Evolutionary conservation across 2,113 vertebrate genomes (phyloP).

Genomic region (Sinocyclocheilus grahami): DNA sequence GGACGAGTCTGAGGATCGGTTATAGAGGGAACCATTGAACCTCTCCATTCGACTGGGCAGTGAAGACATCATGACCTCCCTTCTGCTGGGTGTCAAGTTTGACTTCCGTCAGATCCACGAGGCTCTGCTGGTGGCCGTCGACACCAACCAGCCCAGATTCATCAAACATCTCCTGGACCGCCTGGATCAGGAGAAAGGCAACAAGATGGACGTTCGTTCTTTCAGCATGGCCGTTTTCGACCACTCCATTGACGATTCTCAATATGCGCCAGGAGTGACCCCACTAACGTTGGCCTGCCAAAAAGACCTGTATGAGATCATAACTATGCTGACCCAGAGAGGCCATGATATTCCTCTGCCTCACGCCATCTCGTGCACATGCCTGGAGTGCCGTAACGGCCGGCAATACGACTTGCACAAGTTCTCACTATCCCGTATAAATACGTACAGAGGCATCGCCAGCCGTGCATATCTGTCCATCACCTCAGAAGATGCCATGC

Average conservation of each 20-base stretch:
- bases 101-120: conserved; percentile 89
- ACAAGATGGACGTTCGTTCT: conserved; percentile 86
- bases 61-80: conserved; percentile 72
- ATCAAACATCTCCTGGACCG: conserved; percentile 82
- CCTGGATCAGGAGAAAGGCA: conserved; percentile 84
- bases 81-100: conserved; percentile 84
- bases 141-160: conserved; percentile 81
- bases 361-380: conserved; percentile 83
- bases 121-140: too few species aligned
- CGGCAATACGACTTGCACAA: conserved; percentile 85
- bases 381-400: conserved; percentile 84
- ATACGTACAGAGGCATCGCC: conserved; percentile 86
- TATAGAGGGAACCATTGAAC: conserved; percentile 87
- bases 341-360: conserved; percentile 82
- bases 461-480: conserved; percentile 85
- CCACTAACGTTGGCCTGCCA: conserved; percentile 86
- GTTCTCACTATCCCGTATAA: conserved; percentile 89
- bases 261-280: conserved; percentile 86
- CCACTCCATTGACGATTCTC: conserved; percentile 84
- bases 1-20: conserved; percentile 83
- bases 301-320: conserved; percentile 87
- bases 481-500: conserved; percentile 84
- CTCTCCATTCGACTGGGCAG: conserved; percentile 83
- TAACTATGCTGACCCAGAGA: conserved; percentile 82
- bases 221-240: conserved; percentile 90